Conservation (phyloP, 2,797 vertebrate species). For the Syncerus caffer region DNA sequence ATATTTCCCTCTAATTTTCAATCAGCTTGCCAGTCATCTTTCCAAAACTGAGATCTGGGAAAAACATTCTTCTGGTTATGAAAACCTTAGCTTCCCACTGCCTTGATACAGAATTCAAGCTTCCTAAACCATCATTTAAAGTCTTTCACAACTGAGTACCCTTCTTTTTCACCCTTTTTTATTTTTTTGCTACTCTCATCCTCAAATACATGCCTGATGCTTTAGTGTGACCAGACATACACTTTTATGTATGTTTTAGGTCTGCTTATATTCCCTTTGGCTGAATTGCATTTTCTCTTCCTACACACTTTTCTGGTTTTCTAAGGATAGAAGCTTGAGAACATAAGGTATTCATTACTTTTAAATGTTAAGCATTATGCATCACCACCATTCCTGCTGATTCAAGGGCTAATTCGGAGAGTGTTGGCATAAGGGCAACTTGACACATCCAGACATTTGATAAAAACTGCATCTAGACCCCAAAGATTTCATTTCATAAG, state of each 20-base stretch:
- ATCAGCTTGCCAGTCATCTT: neutral
- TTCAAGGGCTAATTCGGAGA: conserved; percentile 42
- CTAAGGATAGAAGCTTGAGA: conserved; percentile 8
- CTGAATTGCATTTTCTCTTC: neutral
- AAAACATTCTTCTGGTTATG: neutral
- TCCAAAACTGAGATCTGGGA: neutral
- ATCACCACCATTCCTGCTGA: conserved; percentile 15
- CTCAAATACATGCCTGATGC: neutral
- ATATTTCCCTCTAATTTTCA: neutral
- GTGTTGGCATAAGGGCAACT: conserved; percentile 10
- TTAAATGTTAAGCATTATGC: conserved; percentile 52
- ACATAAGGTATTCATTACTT: conserved; percentile 46
- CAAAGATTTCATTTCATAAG: neutral
- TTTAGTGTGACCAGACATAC: neutral
- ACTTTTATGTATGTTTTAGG: neutral
- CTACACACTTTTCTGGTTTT: neutral
- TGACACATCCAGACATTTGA: neutral
- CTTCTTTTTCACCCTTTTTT: neutral
- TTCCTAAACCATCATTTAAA: neutral
- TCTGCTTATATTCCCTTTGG: neutral
- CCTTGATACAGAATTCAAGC: neutral
- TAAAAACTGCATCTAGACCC: neutral
- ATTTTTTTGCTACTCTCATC: neutral
- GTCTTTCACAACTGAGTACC: neutral
- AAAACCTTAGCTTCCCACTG: neutral